Conservation (phyloP, 2,113 vertebrate genomes). For the Clarias macrocephalus region DNA sequence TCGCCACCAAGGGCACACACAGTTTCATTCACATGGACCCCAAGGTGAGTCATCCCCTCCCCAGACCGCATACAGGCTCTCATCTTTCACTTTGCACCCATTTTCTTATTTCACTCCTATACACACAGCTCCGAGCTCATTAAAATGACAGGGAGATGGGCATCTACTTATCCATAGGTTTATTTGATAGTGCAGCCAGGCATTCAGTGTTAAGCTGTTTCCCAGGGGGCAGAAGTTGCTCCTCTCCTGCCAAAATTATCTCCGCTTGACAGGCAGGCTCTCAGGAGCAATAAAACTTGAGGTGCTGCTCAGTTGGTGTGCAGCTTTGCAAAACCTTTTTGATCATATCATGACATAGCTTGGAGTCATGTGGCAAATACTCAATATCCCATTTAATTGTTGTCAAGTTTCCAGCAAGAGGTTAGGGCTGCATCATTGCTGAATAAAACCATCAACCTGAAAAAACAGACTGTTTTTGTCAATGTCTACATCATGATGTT, state of each 20-base stretch:
- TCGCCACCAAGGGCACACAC: constrained; percentile 79
- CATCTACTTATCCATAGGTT: constrained; percentile 42
- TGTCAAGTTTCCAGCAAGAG: constrained; percentile 36
- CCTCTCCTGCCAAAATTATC: constrained; percentile 50
- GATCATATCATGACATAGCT: constrained; percentile 48
- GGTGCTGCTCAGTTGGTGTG: constrained; percentile 45
- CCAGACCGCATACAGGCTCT: background rate
- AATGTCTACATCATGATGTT: constrained; percentile 9
- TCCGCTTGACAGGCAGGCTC: constrained; percentile 49
- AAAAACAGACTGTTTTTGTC: constrained; percentile 4
- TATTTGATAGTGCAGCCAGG: constrained; percentile 49
- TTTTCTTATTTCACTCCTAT: background rate
- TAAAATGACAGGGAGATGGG: constrained; percentile 42
- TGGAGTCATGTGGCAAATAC: constrained; percentile 36
- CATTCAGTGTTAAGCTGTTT: constrained; percentile 56
- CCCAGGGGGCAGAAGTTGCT: constrained; percentile 32
- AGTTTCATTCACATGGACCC: constrained; percentile 90
- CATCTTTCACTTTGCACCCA: background rate
- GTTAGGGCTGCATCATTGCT: background rate
- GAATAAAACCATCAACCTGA: constrained; percentile 31
- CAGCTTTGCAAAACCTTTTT: constrained; percentile 39
- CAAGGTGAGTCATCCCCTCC: constrained; percentile 71
- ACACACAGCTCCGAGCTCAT: constrained; percentile 3
- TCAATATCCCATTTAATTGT: constrained; percentile 47
- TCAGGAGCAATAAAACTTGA: constrained; percentile 53